These are phyloP conservation scores for Epiblema foenella DNA, from an alignment of 2,888 invertebrate species.

Conservation along the genomic window DNA sequence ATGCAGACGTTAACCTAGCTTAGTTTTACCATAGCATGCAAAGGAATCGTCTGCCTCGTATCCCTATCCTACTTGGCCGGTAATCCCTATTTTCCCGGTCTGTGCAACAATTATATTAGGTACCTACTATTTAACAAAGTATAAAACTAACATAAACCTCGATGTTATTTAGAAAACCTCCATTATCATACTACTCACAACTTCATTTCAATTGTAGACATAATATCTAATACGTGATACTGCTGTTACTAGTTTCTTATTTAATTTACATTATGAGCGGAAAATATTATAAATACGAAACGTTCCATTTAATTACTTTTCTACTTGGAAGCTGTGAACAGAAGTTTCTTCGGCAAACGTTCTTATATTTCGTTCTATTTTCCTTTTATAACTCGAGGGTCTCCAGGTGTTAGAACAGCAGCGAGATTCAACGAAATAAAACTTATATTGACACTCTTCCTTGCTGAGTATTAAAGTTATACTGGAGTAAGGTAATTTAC, in stretches of 20 bases:
- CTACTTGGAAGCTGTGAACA: conserved; percentile 15
- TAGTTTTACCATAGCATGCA: no score
- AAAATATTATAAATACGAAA: conserved; percentile 16
- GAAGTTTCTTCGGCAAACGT: conserved; percentile 28
- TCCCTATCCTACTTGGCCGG: no score
- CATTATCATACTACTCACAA: not conserved
- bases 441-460: not conserved
- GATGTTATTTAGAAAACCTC: not conserved
- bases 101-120: no score
- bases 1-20: no score
- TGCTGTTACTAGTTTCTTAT: not conserved
- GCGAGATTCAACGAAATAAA: conserved; percentile 1
- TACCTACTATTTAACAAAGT: no score
- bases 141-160: not conserved
- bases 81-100: no score
- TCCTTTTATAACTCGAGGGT: conserved; percentile 14
- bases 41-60: no score
- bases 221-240: not conserved
- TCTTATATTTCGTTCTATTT: conserved; percentile 12
- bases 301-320: conserved; percentile 14
- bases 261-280: not conserved
- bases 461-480: conserved; percentile 8
- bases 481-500: not conserved
- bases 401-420: conserved; percentile 10
- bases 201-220: no score